These are phyloP conservation scores for Myotis vivesi DNA, from an alignment of 2,797 vertebrate genomes.

Conservation along the genomic window DNA sequence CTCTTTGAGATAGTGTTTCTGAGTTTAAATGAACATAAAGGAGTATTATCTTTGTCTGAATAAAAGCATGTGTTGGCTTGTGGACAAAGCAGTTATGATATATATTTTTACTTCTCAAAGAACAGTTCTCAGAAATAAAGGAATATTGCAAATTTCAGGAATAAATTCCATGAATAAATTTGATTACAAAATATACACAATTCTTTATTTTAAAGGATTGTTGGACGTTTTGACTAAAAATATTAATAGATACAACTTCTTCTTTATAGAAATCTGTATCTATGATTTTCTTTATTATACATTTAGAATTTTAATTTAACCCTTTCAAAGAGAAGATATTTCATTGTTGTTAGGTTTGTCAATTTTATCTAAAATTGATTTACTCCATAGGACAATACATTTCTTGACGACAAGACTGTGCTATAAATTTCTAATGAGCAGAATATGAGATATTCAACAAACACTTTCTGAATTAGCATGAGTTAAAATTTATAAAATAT, in stretches of 20 bases:
- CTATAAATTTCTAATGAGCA: neutral
- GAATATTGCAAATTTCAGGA: neutral
- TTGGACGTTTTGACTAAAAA: neutral
- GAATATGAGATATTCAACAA: neutral
- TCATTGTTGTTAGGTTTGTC: neutral
- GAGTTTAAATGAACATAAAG: neutral
- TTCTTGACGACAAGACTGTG: neutral
- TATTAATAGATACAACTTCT: neutral
- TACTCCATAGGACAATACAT: neutral
- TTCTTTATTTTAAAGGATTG: neutral
- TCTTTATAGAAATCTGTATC: neutral
- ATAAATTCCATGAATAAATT: neutral
- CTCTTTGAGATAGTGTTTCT: neutral
- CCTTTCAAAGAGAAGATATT: neutral
- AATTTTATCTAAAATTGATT: neutral
- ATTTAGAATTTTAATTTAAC: neutral
- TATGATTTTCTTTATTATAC: neutral
- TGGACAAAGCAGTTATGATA: neutral
- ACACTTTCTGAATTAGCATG: neutral
- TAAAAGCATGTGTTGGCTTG: neutral
- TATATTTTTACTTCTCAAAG: neutral
- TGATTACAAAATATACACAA: neutral
- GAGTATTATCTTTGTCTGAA: neutral
- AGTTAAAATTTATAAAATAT: neutral
- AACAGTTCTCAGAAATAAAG: neutral